phyloP scores from a whole-genome alignment of 2,797 vertebrate species.

The Menidia menidia region DNA sequence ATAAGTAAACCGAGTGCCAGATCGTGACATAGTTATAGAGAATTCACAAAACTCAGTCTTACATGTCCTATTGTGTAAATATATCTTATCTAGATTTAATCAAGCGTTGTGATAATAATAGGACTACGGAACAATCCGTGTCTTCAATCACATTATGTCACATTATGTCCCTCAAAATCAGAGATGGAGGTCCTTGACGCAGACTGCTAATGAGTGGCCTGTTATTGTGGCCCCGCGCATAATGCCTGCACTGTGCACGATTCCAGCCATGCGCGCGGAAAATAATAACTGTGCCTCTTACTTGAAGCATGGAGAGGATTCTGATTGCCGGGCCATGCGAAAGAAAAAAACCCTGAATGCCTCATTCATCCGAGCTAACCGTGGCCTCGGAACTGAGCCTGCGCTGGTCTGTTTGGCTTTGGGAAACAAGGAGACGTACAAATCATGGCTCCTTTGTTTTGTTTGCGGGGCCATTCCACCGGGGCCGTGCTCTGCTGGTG shows the following conservation, averaged over 20 bases:
- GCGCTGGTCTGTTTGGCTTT: constrained; percentile 21
- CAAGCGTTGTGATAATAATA: background rate
- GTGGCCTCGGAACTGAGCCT: constrained; percentile 41
- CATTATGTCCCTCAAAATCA: constrained; percentile 18
- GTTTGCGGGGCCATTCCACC: constrained; percentile 46
- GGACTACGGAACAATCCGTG: constrained; percentile 10
- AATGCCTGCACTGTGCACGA: constrained; percentile 35
- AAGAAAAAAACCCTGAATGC: constrained; percentile 46
- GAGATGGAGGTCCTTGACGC: background rate
- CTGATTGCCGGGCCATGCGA: constrained; percentile 43
- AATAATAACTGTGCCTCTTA: constrained; percentile 55
- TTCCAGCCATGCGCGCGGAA: constrained; percentile 57
- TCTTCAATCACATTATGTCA: constrained; percentile 18
- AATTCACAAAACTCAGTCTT: no score
- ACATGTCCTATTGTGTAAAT: no score
- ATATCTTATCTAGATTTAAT: constrained; percentile 8
- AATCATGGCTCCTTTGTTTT: constrained; percentile 59
- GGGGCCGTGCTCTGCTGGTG: constrained; percentile 43
- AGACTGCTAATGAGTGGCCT: constrained; percentile 37
- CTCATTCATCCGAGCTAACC: constrained; percentile 45
- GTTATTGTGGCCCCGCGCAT: constrained; percentile 10
- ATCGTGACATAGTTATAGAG: no score
- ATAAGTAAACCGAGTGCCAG: no score
- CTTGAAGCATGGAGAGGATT: constrained; percentile 33
- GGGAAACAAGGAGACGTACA: constrained; percentile 30